These are phyloP conservation scores for Drosophila setosimentum DNA, from an alignment of 2,888 invertebrate genomes.

Conservation along the genomic window DNA sequence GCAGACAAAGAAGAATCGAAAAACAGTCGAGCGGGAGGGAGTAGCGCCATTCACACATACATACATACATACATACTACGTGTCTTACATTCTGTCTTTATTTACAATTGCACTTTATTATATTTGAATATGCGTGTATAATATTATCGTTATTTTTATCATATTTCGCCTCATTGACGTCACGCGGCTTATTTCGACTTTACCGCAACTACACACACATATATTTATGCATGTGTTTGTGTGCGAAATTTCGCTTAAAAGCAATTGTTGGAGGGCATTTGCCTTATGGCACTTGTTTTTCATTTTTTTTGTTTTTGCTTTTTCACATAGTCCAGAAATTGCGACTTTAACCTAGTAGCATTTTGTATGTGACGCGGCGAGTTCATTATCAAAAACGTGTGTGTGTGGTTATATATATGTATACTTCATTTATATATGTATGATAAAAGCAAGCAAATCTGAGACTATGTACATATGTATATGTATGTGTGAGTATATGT, in stretches of 20 bases:
- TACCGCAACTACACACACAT: constrained; percentile 7
- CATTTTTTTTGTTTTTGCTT: constrained; percentile 40
- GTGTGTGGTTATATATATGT: constrained; percentile 18
- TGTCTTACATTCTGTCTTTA: constrained; percentile 20
- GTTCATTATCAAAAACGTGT: constrained; percentile 67
- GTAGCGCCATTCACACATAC: constrained; percentile 38
- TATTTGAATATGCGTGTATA: not conserved
- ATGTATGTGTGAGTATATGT: not conserved
- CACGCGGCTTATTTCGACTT: constrained; percentile 52
- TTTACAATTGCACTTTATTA: constrained; percentile 55
- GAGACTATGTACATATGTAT: constrained; percentile 15
- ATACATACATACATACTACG: constrained; percentile 32
- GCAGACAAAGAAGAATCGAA: constrained; percentile 54
- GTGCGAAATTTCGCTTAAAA: constrained; percentile 55
- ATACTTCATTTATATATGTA: constrained; percentile 6
- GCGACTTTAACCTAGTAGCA: constrained; percentile 69
- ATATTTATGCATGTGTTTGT: constrained; percentile 24
- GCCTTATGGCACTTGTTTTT: constrained; percentile 57
- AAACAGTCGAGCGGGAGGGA: constrained; percentile 12
- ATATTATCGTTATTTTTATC: constrained; percentile 42
- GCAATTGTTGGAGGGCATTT: constrained; percentile 70
- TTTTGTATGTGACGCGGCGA: constrained; percentile 40
- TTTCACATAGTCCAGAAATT: constrained; percentile 69
- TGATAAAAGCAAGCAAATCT: constrained; percentile 50
- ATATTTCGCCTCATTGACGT: constrained; percentile 68